Evolutionary conservation across 2,113 vertebrate species (phyloP), one percentile per base, ranked within the genome.

Genomic region (Sialia sialis): DNA sequence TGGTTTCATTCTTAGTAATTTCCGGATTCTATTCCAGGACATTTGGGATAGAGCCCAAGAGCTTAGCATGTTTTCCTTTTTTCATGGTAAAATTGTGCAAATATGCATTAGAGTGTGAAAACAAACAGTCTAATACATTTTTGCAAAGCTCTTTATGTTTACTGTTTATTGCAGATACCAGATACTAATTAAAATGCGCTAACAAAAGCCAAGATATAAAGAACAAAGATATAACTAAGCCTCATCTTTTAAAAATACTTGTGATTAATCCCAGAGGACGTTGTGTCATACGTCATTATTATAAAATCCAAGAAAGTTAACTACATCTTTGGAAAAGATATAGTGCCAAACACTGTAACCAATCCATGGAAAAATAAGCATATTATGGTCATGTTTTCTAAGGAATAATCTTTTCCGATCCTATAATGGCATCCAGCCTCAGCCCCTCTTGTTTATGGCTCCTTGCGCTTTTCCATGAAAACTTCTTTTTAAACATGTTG

Each of bases 141-240:
- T 98, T 98, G 98, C 98, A 98, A 98, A 98, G 98, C 98, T 98
- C 98, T 98, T 98, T 98, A 98, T 98, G 98, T 98, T 98, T 98
- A 98, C 98, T 98, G 98, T 98, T 98, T 98, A 98, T 98, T 98
- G 98, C 98, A 98, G 98, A 98, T 98, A 98, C 98, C 98, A 98
- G 98, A 98, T 98, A 98, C 98, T 98, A 98, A 98, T 98, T 98
- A 98, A 98, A 98, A 98, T 98, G 98, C 97, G 90, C 97, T 98
- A 98, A 98, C 98, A 98, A 98, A 98, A 98, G 98, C 98, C 98
- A 98, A 98, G 98, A 98, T 98, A 98, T 97, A 98, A 98, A 98
- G 98, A 98, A 98, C 98, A 98, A 98, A 98, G 98, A 98, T 98
- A 98, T 96, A 98, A 96, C 69, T 54, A 96, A 98, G 96, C 96